Evolutionary conservation across 2,113 vertebrate species (phyloP), one percentile per base, ranked within the genome.

Genomic region (Silurus glanis): DNA sequence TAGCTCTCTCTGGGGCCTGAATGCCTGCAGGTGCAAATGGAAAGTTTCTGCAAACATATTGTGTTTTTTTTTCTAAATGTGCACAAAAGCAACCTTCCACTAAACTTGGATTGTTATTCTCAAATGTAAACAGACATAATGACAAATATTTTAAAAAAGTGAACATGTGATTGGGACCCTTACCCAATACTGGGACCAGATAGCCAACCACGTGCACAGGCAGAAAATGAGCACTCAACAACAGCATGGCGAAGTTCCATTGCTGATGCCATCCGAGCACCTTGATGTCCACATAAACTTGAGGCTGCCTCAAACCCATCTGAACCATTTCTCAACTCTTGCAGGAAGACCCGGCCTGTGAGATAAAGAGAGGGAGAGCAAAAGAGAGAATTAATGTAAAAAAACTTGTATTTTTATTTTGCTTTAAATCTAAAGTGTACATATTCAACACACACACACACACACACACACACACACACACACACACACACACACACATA

Each of bases 201-300:
- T 0, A 99, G 94, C 98, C 98, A 99, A 87, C 97, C 97, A 0
- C 91, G 95, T 84, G 96, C 94, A 87, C 98, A 99, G 12, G 89
- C 88, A 0, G 95, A 78, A 0, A 97, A 95, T 88, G 96, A 92
- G 81, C 98, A 99, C 81, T 97, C 96, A 83, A 90, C 89, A 87
- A 98, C 95, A 55, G 96, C 95, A 14, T 94, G 95, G 84, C 84
- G 95, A 89, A 99, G 94, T 89, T 98, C 96, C 9, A 95, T 95
- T 2, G 89, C 93, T 6, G 96, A 96, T 21, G 95, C 97, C 92
- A 99, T 90, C 89, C 93, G 97, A 72, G 97, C 96, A 0, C 92
- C 94, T 79, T 92, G 94, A 17, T 88, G 91, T 83, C 87, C 91
- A 89, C 98, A 99, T 71, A 95, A 95, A 53, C 90, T 89, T 85